Base-by-base conservation (phyloP, 2,113 vertebrate species). In the Eupsittula cactorum region DNA sequence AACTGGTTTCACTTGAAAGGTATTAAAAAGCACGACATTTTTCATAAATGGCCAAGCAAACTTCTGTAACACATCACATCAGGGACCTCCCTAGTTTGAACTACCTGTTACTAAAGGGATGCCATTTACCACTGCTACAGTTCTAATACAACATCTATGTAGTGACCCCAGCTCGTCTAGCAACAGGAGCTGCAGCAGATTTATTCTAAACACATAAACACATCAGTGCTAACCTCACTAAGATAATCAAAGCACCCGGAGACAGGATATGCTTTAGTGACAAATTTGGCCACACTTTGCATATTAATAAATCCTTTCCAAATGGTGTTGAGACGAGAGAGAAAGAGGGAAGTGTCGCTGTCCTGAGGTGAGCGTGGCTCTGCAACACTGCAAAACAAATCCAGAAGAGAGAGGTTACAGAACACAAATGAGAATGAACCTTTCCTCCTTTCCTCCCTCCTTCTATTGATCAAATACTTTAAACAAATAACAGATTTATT, bases 231-330 rank as follows among this genome's bases (percentile, higher is more conserved):
- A 97, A 99, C 99, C 99, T 98, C 98, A 97, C 98, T 99, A 63
- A 99, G 98, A 65, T 98, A 98, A 95, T 99, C 99, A 74, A 98
- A 97, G 89, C 98, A 98, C 82, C 99, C 99, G 68, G 99, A 99
- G 70, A 99, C 99, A 63, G 99, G 98, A 95, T 98, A 99, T 13
- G 98, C 99, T 94, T 99, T 99, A 67, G 99, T 99, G 95, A 99
- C 98, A 98, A 99, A 99, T 97, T 99, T 99, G n/a, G 99, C 98
- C 73, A 99, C 99, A 23, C 98, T 98, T 12, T 99, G 98, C 99
- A 99, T 99, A 97, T 99, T 99, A 91, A 99, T 98, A 92, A 99
- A 99, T 82, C 99, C 99, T 98, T 99, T 99, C 99, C 99, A 99
- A 84, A 99, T 92, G 50, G 98, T 98, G 91, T 95, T 98, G 95